Evolutionary conservation across 2,113 vertebrate species (phyloP).

Genomic region (Corythoichthys intestinalis): DNA sequence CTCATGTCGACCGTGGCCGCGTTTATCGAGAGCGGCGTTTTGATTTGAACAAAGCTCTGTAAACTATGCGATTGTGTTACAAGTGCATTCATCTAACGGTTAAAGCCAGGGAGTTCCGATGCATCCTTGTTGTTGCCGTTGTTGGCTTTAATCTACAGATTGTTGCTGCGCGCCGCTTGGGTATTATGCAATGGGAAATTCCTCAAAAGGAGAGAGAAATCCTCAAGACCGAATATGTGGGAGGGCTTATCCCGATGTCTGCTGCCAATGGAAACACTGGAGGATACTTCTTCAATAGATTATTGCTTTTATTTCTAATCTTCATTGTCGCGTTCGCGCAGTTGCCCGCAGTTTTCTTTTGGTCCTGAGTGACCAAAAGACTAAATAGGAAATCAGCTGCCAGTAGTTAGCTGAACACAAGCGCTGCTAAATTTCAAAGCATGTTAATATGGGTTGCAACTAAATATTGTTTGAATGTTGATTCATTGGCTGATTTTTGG

Average conservation of each 20-base stretch:
- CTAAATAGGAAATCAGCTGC: constrained; percentile 38
- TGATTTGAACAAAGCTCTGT: constrained; percentile 51
- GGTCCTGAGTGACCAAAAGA: constrained; percentile 38
- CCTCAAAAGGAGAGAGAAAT: constrained; percentile 59
- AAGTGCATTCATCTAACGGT: constrained; percentile 42
- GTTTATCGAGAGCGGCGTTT: constrained; percentile 39
- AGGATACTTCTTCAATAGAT: constrained; percentile 59
- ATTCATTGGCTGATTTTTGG: no score
- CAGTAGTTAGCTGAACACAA: constrained; percentile 8
- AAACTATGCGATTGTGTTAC: constrained; percentile 55
- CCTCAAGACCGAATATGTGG: constrained; percentile 69
- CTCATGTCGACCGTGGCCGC: constrained; percentile 42
- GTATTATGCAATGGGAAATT: constrained; percentile 61
- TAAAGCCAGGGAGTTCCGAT: constrained; percentile 51
- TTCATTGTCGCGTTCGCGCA: constrained; percentile 50
- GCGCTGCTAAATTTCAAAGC: background rate
- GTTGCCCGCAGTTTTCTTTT: constrained; percentile 39
- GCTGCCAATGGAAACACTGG: constrained; percentile 59
- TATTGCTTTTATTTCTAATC: constrained; percentile 63
- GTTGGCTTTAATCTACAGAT: constrained; percentile 61
- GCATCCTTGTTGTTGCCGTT: constrained; percentile 34
- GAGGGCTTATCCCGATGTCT: constrained; percentile 66
- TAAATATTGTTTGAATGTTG: no score
- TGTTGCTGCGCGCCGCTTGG: constrained; percentile 55
- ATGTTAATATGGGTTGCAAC: background rate